A percentile compares a stretch with the other conserved stretches of the same genome.
Conservation (phyloP, 2,888 invertebrate genomes). For the Drosophila paranaensis region DNA sequence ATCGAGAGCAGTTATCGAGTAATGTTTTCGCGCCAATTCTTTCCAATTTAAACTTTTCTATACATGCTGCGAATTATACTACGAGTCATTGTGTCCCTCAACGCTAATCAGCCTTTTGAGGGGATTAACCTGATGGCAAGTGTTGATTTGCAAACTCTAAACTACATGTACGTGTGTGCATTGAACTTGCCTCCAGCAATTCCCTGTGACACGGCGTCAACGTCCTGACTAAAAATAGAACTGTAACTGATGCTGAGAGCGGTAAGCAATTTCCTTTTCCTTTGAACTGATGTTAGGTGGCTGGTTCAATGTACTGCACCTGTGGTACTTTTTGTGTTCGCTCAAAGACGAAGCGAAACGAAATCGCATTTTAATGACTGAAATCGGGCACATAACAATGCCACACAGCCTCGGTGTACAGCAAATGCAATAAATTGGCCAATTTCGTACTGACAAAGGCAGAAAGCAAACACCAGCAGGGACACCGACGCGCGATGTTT, state of each 20-base stretch:
- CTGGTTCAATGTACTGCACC: slow-evolving; percentile 52
- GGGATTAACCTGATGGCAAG: slow-evolving; percentile 26
- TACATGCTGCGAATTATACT: background rate
- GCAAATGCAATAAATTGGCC: slow-evolving; percentile 42
- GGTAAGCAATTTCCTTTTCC: slow-evolving; percentile 64
- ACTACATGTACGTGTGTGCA: slow-evolving; percentile 39
- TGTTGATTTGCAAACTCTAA: slow-evolving; percentile 21
- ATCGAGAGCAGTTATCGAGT: slow-evolving; percentile 41
- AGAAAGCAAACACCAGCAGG: slow-evolving; percentile 8
- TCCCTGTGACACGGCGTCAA: slow-evolving; percentile 27
- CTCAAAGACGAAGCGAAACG: slow-evolving; percentile 23
- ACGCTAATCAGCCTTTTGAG: slow-evolving; percentile 5
- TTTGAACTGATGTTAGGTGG: slow-evolving; percentile 33
- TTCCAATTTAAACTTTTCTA: background rate
- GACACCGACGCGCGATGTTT: slow-evolving; percentile 3
- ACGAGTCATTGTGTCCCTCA: background rate
- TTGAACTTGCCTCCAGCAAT: slow-evolving; percentile 47
- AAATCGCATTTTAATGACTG: slow-evolving; percentile 52
- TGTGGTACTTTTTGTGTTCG: slow-evolving; percentile 46
- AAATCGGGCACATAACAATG: slow-evolving; percentile 27
- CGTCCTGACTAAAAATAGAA: slow-evolving; percentile 44
- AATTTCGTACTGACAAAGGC: slow-evolving; percentile 20
- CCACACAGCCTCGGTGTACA: slow-evolving; percentile 5
- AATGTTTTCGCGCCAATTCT: background rate
- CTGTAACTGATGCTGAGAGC: slow-evolving; percentile 53